A percentile compares a stretch with the other conserved stretches of the same genome.
These are phyloP conservation scores for Drusus annulatus DNA, from an alignment of 1,140 invertebrate genomes.

Conservation along the genomic window DNA sequence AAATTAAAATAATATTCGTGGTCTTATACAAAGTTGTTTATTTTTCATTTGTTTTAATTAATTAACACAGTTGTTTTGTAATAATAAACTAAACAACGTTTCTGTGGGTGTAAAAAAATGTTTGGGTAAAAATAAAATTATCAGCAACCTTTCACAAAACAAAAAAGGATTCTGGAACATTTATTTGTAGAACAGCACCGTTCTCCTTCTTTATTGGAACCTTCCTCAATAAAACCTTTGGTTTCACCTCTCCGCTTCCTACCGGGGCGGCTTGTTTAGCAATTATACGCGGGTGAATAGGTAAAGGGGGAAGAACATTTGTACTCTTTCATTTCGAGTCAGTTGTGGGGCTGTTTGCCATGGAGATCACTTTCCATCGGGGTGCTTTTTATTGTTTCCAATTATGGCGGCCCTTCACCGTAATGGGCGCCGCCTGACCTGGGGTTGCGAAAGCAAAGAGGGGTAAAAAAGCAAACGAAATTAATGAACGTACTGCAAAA, in stretches of 20 bases:
- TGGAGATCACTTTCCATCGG: slow-evolving; percentile 16
- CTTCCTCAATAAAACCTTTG: neutral
- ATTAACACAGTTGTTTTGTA: no score
- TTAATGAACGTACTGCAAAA: neutral
- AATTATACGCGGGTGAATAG: slow-evolving; percentile 10
- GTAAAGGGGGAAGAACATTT: neutral
- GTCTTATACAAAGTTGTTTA: no score
- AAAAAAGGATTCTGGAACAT: no score
- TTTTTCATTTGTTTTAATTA: no score
- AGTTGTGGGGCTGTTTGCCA: neutral
- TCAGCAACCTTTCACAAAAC: no score
- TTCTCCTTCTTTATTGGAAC: neutral
- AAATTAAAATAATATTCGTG: no score
- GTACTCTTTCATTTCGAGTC: slow-evolving; percentile 19
- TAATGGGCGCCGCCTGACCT: slow-evolving; percentile 44
- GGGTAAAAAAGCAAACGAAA: neutral
- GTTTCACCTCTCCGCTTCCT: neutral
- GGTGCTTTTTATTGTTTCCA: slow-evolving; percentile 52
- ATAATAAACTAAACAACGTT: no score
- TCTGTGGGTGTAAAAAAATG: no score
- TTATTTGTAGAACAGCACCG: no score
- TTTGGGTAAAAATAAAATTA: no score
- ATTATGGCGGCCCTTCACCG: slow-evolving; percentile 43
- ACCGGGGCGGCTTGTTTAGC: neutral
- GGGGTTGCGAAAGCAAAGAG: neutral